Evolutionary conservation across 2,888 invertebrate species (phyloP).

Genomic region (Villa cingulata): DNA sequence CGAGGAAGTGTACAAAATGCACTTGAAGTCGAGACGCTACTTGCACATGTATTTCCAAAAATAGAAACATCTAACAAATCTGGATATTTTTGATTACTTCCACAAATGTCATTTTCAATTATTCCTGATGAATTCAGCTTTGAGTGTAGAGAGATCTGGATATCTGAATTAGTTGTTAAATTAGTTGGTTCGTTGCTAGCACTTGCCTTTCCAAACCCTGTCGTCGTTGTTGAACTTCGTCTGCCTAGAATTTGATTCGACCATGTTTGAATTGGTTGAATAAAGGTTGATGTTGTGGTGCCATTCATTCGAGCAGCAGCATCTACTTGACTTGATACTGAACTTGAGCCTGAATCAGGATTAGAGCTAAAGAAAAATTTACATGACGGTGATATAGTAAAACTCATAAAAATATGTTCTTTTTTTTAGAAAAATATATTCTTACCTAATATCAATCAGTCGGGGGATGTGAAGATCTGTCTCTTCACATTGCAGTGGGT

Average conservation of each 20-base stretch:
- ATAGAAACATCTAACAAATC: constrained; percentile 33
- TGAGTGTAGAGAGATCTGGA: neutral
- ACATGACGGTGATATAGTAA: neutral
- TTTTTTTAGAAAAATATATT: constrained; percentile 10
- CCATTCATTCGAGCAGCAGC: constrained; percentile 22
- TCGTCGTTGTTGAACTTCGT: neutral
- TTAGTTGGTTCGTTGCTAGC: neutral
- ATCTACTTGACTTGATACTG: constrained; percentile 40
- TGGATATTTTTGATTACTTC: constrained; percentile 29
- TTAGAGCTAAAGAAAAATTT: constrained; percentile 31
- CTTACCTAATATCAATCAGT: constrained; percentile 48
- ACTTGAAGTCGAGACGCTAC: constrained; percentile 5
- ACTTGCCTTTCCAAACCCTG: neutral
- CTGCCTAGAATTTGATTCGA: constrained; percentile 33
- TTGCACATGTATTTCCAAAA: constrained; percentile 19
- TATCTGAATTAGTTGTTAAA: neutral
- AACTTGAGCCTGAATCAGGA: constrained; percentile 43
- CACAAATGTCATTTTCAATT: constrained; percentile 32
- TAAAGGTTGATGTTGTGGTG: neutral
- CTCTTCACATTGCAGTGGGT: constrained; percentile 22
- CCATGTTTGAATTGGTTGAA: constrained; percentile 32
- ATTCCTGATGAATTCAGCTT: constrained; percentile 27
- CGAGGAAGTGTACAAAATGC: constrained; percentile 54
- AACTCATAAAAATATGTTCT: neutral
- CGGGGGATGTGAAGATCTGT: constrained; percentile 54